These are phyloP conservation scores for Latheticus oryzae DNA, from an alignment of 2,888 invertebrate genomes.

Conservation along the genomic window DNA sequence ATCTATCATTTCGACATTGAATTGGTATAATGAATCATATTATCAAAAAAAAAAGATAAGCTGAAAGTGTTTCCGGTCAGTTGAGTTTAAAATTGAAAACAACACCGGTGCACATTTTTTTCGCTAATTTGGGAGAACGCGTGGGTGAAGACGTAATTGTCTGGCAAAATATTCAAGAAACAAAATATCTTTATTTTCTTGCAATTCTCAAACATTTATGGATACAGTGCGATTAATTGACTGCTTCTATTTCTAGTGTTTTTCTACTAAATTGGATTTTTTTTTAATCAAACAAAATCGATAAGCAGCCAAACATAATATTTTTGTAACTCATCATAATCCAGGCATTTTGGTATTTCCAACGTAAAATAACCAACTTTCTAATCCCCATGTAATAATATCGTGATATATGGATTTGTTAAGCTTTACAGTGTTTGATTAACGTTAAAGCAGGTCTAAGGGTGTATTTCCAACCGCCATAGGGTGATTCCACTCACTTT, in stretches of 20 bases:
- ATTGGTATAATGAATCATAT: conserved; percentile 16
- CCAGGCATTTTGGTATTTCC: conserved; percentile 25
- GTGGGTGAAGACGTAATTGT: conserved; percentile 26
- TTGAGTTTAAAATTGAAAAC: conserved; percentile 15
- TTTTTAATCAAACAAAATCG: too few species aligned
- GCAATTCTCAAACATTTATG: too few species aligned
- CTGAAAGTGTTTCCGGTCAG: conserved; percentile 30
- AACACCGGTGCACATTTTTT: background rate
- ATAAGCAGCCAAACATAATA: background rate
- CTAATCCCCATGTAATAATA: conserved; percentile 17
- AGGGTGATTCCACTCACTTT: conserved; percentile 21
- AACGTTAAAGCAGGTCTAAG: conserved; percentile 28
- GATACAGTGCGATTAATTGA: too few species aligned
- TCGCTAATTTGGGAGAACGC: conserved; percentile 11
- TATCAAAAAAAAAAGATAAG: conserved; percentile 6
- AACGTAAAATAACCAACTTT: conserved; percentile 25
- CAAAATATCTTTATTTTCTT: conserved; percentile 5
- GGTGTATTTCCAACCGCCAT: conserved; percentile 16
- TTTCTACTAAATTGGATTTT: background rate
- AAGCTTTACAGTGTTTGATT: conserved; percentile 36
- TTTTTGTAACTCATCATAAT: conserved; percentile 6
- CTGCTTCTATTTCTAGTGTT: too few species aligned
- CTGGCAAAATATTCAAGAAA: conserved; percentile 9
- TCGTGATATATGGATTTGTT: conserved; percentile 26
- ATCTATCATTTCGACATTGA: conserved; percentile 16